Conservation (phyloP, 2,797 vertebrate genomes). For the Macropodus opercularis region DNA sequence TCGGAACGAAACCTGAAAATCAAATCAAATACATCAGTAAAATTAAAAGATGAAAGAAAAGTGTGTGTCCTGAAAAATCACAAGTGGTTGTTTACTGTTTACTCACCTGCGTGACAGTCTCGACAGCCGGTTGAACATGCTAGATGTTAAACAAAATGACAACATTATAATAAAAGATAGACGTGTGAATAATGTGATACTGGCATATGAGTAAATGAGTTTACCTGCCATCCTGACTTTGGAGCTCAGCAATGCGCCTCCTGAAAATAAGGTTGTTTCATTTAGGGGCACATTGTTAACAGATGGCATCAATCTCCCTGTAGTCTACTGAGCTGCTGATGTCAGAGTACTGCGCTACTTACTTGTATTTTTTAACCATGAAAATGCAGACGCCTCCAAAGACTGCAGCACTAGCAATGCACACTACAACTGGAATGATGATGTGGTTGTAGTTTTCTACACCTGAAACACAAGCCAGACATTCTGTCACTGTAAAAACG, state of each 20-base stretch:
- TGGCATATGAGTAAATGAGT: too few species aligned
- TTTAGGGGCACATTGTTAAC: background rate
- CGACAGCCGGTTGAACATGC: slow-evolving; percentile 66
- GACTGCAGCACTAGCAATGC: slow-evolving; percentile 32
- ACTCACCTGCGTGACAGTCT: slow-evolving; percentile 67
- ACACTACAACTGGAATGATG: slow-evolving; percentile 66
- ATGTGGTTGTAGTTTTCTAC: slow-evolving; percentile 60
- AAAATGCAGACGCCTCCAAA: slow-evolving; percentile 64
- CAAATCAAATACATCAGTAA: background rate
- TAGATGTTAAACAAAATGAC: slow-evolving; percentile 21
- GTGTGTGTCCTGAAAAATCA: background rate
- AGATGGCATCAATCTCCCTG: background rate
- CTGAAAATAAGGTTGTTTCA: slow-evolving; percentile 30
- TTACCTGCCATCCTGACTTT: slow-evolving; percentile 64
- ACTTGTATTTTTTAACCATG: slow-evolving; percentile 75
- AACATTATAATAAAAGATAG: background rate
- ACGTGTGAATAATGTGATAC: background rate
- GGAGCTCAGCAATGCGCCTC: slow-evolving; percentile 66
- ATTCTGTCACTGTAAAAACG: background rate
- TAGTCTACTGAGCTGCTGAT: background rate
- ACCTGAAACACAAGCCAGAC: slow-evolving; percentile 44
- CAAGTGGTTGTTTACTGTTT: background rate
- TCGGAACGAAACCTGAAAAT: slow-evolving; percentile 47
- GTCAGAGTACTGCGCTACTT: slow-evolving; percentile 19
- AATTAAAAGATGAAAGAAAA: background rate